Percentiles rank a stretch among this genome's conserved stretches.
These are phyloP conservation scores for Leptinotarsa undecemlineata DNA, from an alignment of 1,140 invertebrate species.

Conservation along the genomic window DNA sequence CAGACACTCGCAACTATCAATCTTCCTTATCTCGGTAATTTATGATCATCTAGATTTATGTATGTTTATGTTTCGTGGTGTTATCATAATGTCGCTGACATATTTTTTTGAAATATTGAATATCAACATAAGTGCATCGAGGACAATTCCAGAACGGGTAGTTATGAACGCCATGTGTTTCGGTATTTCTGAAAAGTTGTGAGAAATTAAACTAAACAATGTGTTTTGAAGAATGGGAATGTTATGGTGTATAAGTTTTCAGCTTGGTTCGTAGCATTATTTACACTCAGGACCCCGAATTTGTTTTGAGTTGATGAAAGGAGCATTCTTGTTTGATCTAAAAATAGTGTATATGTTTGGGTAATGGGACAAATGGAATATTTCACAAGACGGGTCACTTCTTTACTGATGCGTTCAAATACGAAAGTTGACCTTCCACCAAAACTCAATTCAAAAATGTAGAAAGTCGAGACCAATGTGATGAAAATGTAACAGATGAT, in stretches of 20 bases:
- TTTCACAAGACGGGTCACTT: no score
- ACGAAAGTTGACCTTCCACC: no score
- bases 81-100: background rate
- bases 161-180: background rate
- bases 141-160: background rate
- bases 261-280: background rate
- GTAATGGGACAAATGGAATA: no score
- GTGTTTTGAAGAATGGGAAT: background rate
- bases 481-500: no score
- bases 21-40: slow-evolving; percentile 4
- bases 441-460: no score
- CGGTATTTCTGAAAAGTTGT: background rate
- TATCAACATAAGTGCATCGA: background rate
- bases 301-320: background rate
- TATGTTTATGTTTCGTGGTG: background rate
- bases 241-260: background rate
- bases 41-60: slow-evolving; percentile 1
- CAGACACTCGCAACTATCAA: slow-evolving; percentile 4
- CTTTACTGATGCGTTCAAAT: no score
- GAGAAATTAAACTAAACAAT: background rate
- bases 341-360: no score
- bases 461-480: no score
- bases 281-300: background rate
- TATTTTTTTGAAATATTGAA: slow-evolving; percentile 6
- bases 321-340: no score